These are phyloP conservation scores for Pissodes strobi DNA, from an alignment of 1,140 invertebrate species.

Conservation along the genomic window DNA sequence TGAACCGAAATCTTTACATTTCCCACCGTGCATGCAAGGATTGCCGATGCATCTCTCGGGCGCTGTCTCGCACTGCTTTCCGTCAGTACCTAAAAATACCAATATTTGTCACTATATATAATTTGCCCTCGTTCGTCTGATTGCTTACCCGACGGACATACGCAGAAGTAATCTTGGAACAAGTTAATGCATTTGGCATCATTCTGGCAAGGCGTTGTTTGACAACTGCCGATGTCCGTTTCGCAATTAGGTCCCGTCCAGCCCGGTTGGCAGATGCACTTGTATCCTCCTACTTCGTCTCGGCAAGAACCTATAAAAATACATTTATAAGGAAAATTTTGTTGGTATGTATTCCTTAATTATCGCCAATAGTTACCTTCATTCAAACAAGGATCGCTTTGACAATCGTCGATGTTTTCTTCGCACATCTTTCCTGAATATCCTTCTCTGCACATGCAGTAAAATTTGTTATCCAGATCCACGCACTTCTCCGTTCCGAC, in stretches of 20 bases:
- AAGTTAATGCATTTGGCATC: conserved; percentile 90
- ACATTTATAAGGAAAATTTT: not conserved
- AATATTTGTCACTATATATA: not conserved
- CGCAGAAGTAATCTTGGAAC: conserved; percentile 96
- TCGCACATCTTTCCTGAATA: conserved; percentile 71
- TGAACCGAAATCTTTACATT: conserved; percentile 92
- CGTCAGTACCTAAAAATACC: conserved; percentile 80
- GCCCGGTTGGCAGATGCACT: conserved; percentile 81
- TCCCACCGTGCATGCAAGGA: conserved; percentile 93
- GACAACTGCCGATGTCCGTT: conserved; percentile 84
- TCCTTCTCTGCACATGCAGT: conserved; percentile 89
- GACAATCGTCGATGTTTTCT: conserved; percentile 86
- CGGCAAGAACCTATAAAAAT: conserved; percentile 67
- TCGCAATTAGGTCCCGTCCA: conserved; percentile 91
- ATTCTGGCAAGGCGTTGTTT: conserved; percentile 86
- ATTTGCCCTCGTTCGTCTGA: not conserved
- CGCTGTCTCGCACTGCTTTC: conserved; percentile 92
- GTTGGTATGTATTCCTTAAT: not conserved
- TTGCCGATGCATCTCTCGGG: conserved; percentile 94
- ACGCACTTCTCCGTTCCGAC: conserved; percentile 85
- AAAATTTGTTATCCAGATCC: conserved; percentile 86
- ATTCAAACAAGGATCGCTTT: conserved; percentile 84
- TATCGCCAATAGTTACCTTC: conserved; percentile 59
- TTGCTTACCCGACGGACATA: conserved; percentile 57
- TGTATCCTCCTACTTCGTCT: conserved; percentile 83